Percentiles rank a stretch among this genome's conserved stretches.
These are phyloP conservation scores for Ecdyonurus torrentis DNA, from an alignment of 2,888 invertebrate species.

Conservation along the genomic window DNA sequence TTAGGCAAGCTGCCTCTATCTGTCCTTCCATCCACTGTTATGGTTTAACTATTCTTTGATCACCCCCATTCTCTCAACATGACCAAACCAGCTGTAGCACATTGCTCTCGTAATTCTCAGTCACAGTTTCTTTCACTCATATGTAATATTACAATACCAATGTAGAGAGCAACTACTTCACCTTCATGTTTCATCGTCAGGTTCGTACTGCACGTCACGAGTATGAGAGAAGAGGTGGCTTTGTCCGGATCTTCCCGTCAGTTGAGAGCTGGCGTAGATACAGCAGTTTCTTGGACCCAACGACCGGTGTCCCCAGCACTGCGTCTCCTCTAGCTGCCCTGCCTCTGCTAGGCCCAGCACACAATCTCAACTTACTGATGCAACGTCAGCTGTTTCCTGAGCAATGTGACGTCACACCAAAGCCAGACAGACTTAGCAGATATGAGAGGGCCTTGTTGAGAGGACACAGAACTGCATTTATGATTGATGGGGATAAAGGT, in stretches of 20 bases:
- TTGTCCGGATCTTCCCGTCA: conserved; percentile 79
- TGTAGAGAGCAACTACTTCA: too few species aligned
- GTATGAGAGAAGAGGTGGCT: conserved; percentile 69
- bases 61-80: too few species aligned
- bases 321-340: conserved; percentile 3
- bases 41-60: too few species aligned
- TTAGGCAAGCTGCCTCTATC: too few species aligned
- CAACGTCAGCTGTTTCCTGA: conserved; percentile 58
- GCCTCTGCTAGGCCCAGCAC: neutral
- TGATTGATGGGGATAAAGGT: conserved; percentile 2
- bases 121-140: too few species aligned
- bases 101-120: too few species aligned
- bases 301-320: conserved; percentile 40
- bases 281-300: conserved; percentile 36
- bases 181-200: too few species aligned
- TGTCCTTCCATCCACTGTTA: too few species aligned
- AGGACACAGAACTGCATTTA: conserved; percentile 24
- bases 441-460: conserved; percentile 39
- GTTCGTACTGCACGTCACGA: conserved; percentile 59
- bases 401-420: conserved; percentile 17
- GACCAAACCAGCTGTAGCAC: too few species aligned
- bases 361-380: conserved; percentile 57
- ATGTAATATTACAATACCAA: too few species aligned
- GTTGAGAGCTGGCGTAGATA: conserved; percentile 56
- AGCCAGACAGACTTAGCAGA: conserved; percentile 32